Evolutionary conservation across 1,140 invertebrate genomes (phyloP).

Genomic region (Tetramorium simillimum): DNA sequence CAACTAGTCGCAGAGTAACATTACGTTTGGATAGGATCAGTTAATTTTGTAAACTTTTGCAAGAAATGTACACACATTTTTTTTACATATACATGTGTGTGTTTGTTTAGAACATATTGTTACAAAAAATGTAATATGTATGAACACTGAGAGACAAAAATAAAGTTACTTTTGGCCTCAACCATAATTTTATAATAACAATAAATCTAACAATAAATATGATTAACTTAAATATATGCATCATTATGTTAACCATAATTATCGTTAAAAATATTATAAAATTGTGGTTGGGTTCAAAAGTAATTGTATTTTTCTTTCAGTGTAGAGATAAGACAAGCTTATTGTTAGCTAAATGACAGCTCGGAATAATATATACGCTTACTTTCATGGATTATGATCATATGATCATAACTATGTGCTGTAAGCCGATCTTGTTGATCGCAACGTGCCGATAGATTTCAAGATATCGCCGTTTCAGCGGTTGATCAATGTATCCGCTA

Average conservation of each 20-base stretch:
- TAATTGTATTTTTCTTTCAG: not conserved
- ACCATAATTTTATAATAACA: too few relatives aligned
- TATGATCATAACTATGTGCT: conserved; percentile 16
- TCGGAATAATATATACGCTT: not conserved
- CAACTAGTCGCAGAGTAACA: not conserved
- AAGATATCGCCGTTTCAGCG: conserved; percentile 70
- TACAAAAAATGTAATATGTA: too few relatives aligned
- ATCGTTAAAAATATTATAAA: too few relatives aligned
- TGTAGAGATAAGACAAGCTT: not conserved
- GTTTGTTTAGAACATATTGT: not conserved
- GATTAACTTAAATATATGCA: too few relatives aligned
- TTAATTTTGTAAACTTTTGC: not conserved
- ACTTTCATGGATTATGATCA: too few relatives aligned
- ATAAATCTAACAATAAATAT: too few relatives aligned
- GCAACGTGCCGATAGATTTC: conserved; percentile 68
- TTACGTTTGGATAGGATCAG: not conserved
- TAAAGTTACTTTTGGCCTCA: too few relatives aligned
- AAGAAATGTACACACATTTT: not conserved
- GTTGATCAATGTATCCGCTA: conserved; percentile 48
- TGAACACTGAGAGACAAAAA: too few relatives aligned
- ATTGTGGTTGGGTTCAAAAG: too few relatives aligned
- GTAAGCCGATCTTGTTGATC: conserved; percentile 72
- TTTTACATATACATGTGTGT: not conserved
- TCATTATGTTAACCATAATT: too few relatives aligned
- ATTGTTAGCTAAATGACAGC: not conserved